Evolutionary conservation across 2,888 invertebrate species (phyloP), one percentile per base, ranked within the genome.

Genomic region (Thereva nobilitata): DNA sequence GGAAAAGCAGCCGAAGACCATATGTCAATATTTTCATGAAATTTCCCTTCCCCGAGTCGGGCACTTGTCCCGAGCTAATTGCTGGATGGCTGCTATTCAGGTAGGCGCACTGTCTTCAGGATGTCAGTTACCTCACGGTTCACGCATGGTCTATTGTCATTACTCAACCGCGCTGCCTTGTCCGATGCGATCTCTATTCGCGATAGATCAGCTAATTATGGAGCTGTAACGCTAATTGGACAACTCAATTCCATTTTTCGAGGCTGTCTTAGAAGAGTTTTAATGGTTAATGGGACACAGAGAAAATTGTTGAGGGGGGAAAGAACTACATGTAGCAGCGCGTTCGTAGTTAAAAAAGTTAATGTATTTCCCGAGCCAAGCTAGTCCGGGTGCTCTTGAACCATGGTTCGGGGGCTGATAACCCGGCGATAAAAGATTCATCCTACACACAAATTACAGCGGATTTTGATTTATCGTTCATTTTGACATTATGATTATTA

Each of bases 11-110:
- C 23, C 23, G 23, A 23, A 23, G 23, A 23, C 41, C 61, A 61
- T 61, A 61, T 61, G 61, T 23, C 40, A 61, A 40, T 4, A 61
- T 61, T 61, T 50, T 61, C 8, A 49, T 12, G 8, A 8, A 8
- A 7, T 23, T 23, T 5, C 40, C 41, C 1, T 9, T 23, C 23
- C 35, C 50, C 40, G 61, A 5, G 23, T 49, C 23, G 12, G 34
- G 23, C 41, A 42, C 50, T 42, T 42, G 55, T 42, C 12, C 5
- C 10, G 42, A 42, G 12, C 42, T 61, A 61, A 61, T 61, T 61
- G 41, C 12, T 61, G 61, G 50, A 50, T 49, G 49, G 59, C 49
- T 38, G 59, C 61, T 8, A 49, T 50, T 61, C 38, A 61, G 34
- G 61, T 35, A 61, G 40, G 50, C 50, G 61, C n/a, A 12, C 40